These are phyloP conservation scores for cattle (Bos taurus) DNA, from an alignment of 2,113 vertebrate genomes.

Conservation along the genomic window ARS-UCD2.0 NC_037333.1:65066501-65067000, in stretches of 20 bases:
- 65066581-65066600: conserved; percentile 12
- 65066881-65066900: background rate
- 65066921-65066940: background rate
- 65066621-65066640: background rate
- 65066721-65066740: background rate
- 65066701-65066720: background rate
- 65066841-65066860: background rate
- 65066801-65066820: background rate
- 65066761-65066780: background rate
- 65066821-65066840: background rate
- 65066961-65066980: background rate
- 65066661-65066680: background rate
- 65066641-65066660: background rate
- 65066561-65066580: conserved; percentile 7
- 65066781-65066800: background rate
- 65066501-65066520: background rate
- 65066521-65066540: background rate
- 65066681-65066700: background rate
- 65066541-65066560: background rate
- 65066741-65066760: background rate
- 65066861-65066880: background rate
- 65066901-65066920: background rate
- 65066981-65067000: background rate
- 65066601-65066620: conserved; percentile 22
- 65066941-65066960: background rate